These are phyloP conservation scores for Helicolenus hilgendorfi DNA, from an alignment of 2,797 vertebrate genomes.

Conservation along the genomic window DNA sequence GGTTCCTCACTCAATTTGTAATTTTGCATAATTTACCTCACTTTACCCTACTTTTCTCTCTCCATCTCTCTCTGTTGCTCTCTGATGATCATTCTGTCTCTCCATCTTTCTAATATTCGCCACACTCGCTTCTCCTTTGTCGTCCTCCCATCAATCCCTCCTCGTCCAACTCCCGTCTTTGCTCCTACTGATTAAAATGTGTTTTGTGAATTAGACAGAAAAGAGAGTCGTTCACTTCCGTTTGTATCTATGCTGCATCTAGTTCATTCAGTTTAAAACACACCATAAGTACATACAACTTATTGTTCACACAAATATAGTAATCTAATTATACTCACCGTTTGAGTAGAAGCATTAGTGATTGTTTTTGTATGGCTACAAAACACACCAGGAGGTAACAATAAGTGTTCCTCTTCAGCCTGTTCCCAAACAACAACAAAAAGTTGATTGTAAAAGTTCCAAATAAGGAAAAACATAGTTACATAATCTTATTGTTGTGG, in stretches of 20 bases:
- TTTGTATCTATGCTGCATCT: not conserved
- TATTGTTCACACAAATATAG: not conserved
- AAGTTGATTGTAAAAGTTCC: not conserved
- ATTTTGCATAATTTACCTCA: constrained; percentile 35
- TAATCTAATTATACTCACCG: not conserved
- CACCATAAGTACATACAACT: not conserved
- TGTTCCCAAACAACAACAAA: not conserved
- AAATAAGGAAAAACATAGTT: not conserved
- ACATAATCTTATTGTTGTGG: not conserved
- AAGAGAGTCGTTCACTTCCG: not conserved
- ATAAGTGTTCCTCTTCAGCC: not conserved
- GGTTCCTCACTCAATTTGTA: constrained; percentile 43
- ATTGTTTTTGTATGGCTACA: too few species aligned
- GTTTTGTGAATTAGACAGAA: not conserved
- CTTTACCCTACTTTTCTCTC: constrained; percentile 27
- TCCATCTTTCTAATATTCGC: not conserved
- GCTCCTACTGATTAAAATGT: not conserved
- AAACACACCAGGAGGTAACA: not conserved
- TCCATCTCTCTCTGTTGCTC: not conserved
- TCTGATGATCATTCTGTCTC: not conserved
- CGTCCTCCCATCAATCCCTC: not conserved
- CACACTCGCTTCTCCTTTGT: not conserved
- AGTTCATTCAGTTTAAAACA: not conserved
- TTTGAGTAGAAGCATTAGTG: not conserved
- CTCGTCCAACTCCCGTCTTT: not conserved